Evolutionary conservation across 2,888 invertebrate genomes (phyloP).

Genomic region (Athalia circularis): DNA sequence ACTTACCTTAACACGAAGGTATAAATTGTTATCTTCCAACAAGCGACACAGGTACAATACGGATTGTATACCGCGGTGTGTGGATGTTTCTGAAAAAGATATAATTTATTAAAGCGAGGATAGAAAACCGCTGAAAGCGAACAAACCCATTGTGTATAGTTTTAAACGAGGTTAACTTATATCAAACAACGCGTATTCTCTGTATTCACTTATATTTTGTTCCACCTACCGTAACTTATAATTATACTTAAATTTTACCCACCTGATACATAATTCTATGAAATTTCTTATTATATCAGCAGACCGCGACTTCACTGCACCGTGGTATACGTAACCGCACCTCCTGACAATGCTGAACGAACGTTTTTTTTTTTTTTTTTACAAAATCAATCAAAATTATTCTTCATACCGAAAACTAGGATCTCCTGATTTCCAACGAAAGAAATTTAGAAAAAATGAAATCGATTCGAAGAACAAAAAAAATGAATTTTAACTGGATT

Average conservation of each 20-base stretch:
- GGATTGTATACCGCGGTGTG: neutral
- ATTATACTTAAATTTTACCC: conserved; percentile 23
- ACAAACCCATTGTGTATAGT: conserved; percentile 32
- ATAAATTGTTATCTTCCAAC: neutral
- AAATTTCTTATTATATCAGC: neutral
- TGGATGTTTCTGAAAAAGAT: neutral
- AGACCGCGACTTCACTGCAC: neutral
- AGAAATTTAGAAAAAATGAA: no score
- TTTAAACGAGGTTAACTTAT: conserved; percentile 36
- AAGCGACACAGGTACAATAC: neutral
- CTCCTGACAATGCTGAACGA: no score
- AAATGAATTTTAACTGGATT: no score
- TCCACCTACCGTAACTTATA: conserved; percentile 14
- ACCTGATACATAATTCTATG: neutral
- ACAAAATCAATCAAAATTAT: no score
- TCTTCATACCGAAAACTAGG: no score
- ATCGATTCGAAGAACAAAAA: no score
- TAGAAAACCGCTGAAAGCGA: conserved; percentile 6
- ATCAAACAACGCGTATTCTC: neutral
- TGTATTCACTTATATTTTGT: conserved; percentile 25
- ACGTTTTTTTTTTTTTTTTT: no score
- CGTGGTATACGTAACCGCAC: neutral
- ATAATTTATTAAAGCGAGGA: neutral
- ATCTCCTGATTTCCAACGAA: no score
- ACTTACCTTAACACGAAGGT: neutral